These are phyloP conservation scores for Morphnarchus princeps DNA, from an alignment of 2,113 vertebrate species.

Conservation along the genomic window DNA sequence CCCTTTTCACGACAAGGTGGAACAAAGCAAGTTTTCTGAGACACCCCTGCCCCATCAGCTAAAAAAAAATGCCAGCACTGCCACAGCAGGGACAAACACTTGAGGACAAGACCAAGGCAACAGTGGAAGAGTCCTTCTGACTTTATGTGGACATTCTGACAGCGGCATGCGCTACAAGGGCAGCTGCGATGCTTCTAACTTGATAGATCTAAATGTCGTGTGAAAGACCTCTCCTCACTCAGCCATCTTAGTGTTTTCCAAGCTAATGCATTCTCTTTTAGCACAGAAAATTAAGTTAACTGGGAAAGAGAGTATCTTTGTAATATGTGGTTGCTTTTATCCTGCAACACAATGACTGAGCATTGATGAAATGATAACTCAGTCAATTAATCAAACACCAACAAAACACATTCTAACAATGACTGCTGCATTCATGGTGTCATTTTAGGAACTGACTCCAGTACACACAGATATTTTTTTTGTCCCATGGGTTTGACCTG, in stretches of 20 bases:
- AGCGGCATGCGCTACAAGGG: neutral
- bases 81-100: neutral
- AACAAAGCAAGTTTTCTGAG: neutral
- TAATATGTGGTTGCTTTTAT: neutral
- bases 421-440: neutral
- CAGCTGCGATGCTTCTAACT: neutral
- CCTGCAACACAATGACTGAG: neutral
- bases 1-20: neutral
- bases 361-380: neutral
- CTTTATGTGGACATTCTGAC: neutral
- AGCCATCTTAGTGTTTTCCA: neutral
- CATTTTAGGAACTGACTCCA: constrained; percentile 8
- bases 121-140: neutral
- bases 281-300: neutral
- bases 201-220: neutral
- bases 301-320: neutral
- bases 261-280: neutral
- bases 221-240: neutral
- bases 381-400: constrained; percentile 33
- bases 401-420: constrained; percentile 31
- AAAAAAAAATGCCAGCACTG: neutral
- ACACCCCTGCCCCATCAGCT: neutral
- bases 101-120: neutral
- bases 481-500: neutral
- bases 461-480: neutral